Base-by-base conservation (phyloP, 2,113 vertebrate species). In the Salvelinus namaycush region DNA sequence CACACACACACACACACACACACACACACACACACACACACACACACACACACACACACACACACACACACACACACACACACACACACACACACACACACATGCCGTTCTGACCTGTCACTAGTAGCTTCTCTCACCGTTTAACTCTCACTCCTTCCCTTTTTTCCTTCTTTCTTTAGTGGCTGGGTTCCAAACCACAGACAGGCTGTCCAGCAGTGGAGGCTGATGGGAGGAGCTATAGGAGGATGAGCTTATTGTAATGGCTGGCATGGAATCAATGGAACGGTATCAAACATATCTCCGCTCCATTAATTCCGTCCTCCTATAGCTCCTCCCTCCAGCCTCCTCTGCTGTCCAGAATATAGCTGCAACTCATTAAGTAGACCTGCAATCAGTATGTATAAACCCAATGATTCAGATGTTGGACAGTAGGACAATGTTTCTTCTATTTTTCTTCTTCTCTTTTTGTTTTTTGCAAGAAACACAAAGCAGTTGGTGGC, bases 171-270 rank as follows among this genome's bases (percentile, higher is more conserved):
- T 76, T 48, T 80, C 62, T 57, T 48, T 54, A 75, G 68, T 89
- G 87, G 89, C 81, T 6, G 44, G 0, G n/a, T 6, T 80, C 87
- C 89, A 87, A 68, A 68, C 86, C 87, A 74, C 89, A 84, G 69
- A 79, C 4, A 80, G 27, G 48, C 54, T 1, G 74, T 79, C 87
- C 83, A 88, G 80, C 8, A 44, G 39, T 44, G 39, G 39, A 44
- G 39, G 39, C 39, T 44, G 39, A 44, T 44, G 39, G 39, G 39
- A 44, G 39, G 39, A 44, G 9, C 39, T 44, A 44, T 44, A 44
- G 39, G 39, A 44, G 39, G 39, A 44, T 2, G 2, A 9, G 39
- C 39, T 44, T 44, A 44, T 44, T 44, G 39, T 44, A 44, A 44
- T 11, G 39, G 39, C 39, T 44, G 39, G 39, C 11, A 44, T 44